phyloP scores from a whole-genome alignment of 2,888 invertebrate species.

The Acrobasis repandana region DNA sequence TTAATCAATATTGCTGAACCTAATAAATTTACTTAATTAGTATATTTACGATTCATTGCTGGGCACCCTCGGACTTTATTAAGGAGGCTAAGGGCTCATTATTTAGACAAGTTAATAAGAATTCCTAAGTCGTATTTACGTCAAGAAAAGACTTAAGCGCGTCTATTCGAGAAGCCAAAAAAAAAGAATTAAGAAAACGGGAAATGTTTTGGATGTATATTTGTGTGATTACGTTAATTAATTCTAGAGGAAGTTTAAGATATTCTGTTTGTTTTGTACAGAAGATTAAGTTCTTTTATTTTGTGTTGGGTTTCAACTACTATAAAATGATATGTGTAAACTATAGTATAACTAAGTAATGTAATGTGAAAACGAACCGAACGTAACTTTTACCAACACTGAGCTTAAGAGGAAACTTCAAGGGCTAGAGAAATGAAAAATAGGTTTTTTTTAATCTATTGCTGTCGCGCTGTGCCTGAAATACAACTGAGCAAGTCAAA shows the following conservation, averaged over 20 bases:
- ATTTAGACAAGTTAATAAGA: conserved; percentile 72
- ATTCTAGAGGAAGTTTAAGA: conserved; percentile 24
- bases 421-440: too few species aligned
- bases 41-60: conserved; percentile 33
- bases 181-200: conserved; percentile 58
- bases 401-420: too few species aligned
- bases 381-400: too few species aligned
- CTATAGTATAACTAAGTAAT: too few species aligned
- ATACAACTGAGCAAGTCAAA: too few species aligned
- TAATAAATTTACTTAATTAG: conserved; percentile 34
- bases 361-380: too few species aligned
- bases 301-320: neutral
- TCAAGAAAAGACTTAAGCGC: conserved; percentile 59
- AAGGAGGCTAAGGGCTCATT: conserved; percentile 55
- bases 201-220: conserved; percentile 33
- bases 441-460: too few species aligned
- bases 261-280: neutral
- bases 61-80: conserved; percentile 39
- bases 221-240: conserved; percentile 27
- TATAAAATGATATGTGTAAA: too few species aligned
- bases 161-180: conserved; percentile 62
- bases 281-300: neutral
- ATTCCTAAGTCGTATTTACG: conserved; percentile 73
- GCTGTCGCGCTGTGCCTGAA: too few species aligned
- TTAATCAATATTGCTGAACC: conserved; percentile 16